These are phyloP conservation scores for Caenorhabditis japonica DNA, from an alignment of 2,888 invertebrate genomes.

Conservation along the genomic window DNA sequence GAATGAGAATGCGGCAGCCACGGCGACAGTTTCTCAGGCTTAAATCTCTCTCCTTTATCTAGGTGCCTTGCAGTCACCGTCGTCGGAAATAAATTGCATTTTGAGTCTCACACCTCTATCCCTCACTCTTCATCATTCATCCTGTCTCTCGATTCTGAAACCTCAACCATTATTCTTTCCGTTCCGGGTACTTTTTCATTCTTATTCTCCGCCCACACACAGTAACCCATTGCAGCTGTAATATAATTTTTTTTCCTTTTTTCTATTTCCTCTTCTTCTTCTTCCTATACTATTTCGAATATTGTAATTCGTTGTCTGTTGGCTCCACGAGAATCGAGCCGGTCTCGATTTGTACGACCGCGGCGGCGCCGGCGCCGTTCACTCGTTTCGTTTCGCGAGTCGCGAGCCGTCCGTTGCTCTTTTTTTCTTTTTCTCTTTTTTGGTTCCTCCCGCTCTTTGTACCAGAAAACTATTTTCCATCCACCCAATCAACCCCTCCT, in stretches of 20 bases:
- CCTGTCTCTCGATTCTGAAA: no score
- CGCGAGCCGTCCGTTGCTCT: no score
- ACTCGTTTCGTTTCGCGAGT: background rate
- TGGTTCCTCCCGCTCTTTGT: background rate
- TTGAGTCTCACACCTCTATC: background rate
- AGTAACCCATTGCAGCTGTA: conserved; percentile 29
- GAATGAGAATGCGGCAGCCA: background rate
- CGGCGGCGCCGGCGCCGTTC: background rate
- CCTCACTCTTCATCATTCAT: background rate
- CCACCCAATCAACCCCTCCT: background rate
- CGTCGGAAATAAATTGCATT: no score
- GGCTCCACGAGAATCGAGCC: conserved; percentile 24
- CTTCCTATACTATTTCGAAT: conserved; percentile 13
- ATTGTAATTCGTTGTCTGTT: conserved; percentile 16
- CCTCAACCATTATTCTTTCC: conserved; percentile 20
- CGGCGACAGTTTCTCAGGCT: conserved; percentile 11
- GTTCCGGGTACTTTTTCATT: conserved; percentile 27
- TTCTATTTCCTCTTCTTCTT: conserved; percentile 6
- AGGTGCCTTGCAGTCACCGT: conserved; percentile 8
- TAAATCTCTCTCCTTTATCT: conserved; percentile 5
- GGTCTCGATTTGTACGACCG: conserved; percentile 13
- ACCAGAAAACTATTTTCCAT: conserved; percentile 4
- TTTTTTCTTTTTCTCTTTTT: no score
- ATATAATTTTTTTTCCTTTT: conserved; percentile 23
- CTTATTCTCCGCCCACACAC: conserved; percentile 1